These are phyloP conservation scores for Poecilia picta DNA, from an alignment of 2,797 vertebrate genomes.

Conservation along the genomic window DNA sequence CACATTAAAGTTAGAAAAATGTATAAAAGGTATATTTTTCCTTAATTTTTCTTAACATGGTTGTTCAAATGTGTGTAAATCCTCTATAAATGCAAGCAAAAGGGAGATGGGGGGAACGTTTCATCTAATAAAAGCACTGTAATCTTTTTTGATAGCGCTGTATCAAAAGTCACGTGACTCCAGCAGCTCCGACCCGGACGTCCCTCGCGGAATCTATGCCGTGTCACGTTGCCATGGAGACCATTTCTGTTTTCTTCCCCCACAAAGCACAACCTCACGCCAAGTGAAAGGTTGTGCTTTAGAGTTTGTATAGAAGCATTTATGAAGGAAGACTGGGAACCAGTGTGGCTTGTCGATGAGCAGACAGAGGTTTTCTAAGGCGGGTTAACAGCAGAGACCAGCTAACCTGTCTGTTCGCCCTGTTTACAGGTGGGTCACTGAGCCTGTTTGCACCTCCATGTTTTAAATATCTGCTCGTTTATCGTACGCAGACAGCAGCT, in stretches of 20 bases:
- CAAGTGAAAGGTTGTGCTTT: constrained; percentile 54
- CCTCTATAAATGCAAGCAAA: neutral
- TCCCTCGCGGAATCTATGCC: constrained; percentile 26
- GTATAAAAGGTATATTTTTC: neutral
- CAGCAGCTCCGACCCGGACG: neutral
- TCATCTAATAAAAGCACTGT: neutral
- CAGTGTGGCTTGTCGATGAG: too few species aligned
- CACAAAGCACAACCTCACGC: neutral
- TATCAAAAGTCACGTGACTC: neutral
- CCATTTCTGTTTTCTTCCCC: constrained; percentile 30
- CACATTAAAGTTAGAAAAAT: neutral
- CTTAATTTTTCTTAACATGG: neutral
- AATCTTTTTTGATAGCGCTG: neutral
- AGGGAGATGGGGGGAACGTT: neutral
- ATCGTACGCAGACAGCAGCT: neutral
- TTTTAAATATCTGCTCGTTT: neutral
- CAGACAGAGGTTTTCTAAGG: neutral
- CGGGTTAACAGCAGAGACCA: neutral
- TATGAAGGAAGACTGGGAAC: neutral
- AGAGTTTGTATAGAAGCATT: neutral
- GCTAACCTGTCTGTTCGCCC: neutral
- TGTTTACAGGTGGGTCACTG: neutral
- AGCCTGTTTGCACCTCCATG: too few species aligned
- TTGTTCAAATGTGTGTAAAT: neutral
- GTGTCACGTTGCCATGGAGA: constrained; percentile 75